phyloP scores from a whole-genome alignment of 2,888 invertebrate species.

The Caenorhabditis wallacei region DNA sequence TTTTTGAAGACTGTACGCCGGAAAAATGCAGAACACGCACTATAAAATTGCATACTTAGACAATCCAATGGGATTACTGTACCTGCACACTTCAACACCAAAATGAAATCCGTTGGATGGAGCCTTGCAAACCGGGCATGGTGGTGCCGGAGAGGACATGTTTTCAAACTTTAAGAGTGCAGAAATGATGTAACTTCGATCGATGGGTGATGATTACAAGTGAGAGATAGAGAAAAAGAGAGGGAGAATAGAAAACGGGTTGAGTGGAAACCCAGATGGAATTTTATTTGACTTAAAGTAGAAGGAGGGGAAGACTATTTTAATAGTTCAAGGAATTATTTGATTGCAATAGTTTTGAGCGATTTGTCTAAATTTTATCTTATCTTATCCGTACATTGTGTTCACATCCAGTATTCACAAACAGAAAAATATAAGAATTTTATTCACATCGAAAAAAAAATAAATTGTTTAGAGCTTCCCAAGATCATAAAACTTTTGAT shows the following conservation, averaged over 20 bases:
- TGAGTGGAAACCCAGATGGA: neutral
- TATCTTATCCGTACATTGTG: no score
- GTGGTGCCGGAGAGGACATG: neutral
- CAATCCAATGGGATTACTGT: neutral
- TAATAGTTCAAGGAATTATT: no score
- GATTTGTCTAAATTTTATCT: no score
- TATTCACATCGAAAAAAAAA: neutral
- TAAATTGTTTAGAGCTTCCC: slow-evolving; percentile 12
- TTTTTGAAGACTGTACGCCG: slow-evolving; percentile 50
- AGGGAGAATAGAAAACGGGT: neutral
- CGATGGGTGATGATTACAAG: slow-evolving; percentile 20
- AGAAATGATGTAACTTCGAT: slow-evolving; percentile 22
- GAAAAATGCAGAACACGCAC: slow-evolving; percentile 61
- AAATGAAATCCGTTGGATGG: slow-evolving; percentile 55
- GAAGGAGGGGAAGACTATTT: neutral
- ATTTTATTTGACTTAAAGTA: neutral
- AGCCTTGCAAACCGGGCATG: slow-evolving; percentile 44
- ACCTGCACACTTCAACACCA: slow-evolving; percentile 53
- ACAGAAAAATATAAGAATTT: no score
- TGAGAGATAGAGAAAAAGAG: slow-evolving; percentile 16
- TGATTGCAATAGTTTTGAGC: no score
- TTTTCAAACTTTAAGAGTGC: neutral
- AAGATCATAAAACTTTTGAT: slow-evolving; percentile 44
- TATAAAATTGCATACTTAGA: neutral
- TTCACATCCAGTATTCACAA: no score